These are phyloP conservation scores for Pomacea canaliculata DNA, from an alignment of 2,888 invertebrate species.

Conservation along the genomic window DNA sequence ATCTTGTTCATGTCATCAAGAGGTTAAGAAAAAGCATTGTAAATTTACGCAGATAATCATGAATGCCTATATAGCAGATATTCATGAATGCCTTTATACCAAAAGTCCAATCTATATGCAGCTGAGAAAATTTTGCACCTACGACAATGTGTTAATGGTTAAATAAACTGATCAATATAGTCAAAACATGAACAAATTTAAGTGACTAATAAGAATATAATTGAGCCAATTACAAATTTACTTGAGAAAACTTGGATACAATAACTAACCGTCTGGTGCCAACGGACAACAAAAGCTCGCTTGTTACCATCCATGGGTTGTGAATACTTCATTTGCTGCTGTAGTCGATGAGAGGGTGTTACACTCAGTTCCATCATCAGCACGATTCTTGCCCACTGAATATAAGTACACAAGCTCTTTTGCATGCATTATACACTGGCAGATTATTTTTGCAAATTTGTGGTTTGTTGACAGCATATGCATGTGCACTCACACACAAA, in stretches of 20 bases:
- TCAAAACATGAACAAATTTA: background rate
- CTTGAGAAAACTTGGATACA: too few species aligned
- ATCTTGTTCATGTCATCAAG: background rate
- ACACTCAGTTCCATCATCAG: constrained; percentile 97
- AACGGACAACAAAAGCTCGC: constrained; percentile 86
- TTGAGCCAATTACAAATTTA: background rate
- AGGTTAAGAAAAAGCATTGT: background rate
- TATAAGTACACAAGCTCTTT: background rate
- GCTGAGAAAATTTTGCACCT: too few species aligned
- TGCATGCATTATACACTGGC: background rate
- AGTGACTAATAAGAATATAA: background rate
- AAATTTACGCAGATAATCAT: background rate
- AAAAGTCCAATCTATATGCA: too few species aligned
- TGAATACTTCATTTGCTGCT: constrained; percentile 90
- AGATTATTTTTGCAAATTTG: too few species aligned
- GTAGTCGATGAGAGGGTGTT: constrained; percentile 86
- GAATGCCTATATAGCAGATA: too few species aligned
- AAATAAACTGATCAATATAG: too few species aligned
- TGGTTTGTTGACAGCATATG: too few species aligned
- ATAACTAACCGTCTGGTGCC: constrained; percentile 85
- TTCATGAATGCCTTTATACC: too few species aligned
- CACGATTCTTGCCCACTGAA: constrained; percentile 79
- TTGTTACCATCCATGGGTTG: constrained; percentile 89
- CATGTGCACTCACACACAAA: too few species aligned
- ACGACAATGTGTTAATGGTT: too few species aligned